phyloP scores from a whole-genome alignment of 1,140 invertebrate genomes.

The Drosophila ambigua region DNA sequence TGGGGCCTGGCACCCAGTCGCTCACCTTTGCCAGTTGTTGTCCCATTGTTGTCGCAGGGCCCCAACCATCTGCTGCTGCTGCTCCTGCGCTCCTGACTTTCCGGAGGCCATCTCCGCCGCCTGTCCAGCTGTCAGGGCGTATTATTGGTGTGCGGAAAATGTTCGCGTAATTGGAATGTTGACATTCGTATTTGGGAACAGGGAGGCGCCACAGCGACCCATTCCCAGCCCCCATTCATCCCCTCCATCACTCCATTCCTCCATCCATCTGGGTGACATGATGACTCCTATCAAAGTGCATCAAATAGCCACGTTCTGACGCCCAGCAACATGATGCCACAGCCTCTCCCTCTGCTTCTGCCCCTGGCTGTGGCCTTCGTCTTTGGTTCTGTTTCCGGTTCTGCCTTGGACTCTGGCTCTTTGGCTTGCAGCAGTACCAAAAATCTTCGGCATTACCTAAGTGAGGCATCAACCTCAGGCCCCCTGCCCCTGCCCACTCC shows the following conservation, averaged over 20 bases:
- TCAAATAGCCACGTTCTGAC: slow-evolving; percentile 38
- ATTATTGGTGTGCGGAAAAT: slow-evolving; percentile 83
- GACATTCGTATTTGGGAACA: slow-evolving; percentile 78
- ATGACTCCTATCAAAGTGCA: slow-evolving; percentile 63
- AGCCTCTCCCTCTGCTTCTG: too few relatives aligned
- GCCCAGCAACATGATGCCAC: slow-evolving; percentile 34
- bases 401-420: too few relatives aligned
- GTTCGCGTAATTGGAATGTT: slow-evolving; percentile 83
- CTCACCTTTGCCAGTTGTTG: slow-evolving; percentile 67
- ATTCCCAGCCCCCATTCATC: neutral
- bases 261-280: slow-evolving; percentile 39
- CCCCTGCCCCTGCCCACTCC: neutral
- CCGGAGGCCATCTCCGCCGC: slow-evolving; percentile 7
- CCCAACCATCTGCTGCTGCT: neutral
- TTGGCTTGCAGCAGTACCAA: too few relatives aligned
- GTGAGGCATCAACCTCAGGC: slow-evolving; percentile 53
- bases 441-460: slow-evolving; percentile 10
- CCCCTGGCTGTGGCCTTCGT: too few relatives aligned
- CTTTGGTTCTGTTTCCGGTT: too few relatives aligned
- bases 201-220: neutral
- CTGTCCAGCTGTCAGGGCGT: slow-evolving; percentile 71
- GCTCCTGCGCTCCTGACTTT: neutral
- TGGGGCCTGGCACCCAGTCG: slow-evolving; percentile 52
- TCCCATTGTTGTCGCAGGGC: slow-evolving; percentile 58
- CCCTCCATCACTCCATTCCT: too few relatives aligned